These are phyloP conservation scores for Crotalus adamanteus DNA, from an alignment of 2,797 vertebrate genomes.

Conservation along the genomic window DNA sequence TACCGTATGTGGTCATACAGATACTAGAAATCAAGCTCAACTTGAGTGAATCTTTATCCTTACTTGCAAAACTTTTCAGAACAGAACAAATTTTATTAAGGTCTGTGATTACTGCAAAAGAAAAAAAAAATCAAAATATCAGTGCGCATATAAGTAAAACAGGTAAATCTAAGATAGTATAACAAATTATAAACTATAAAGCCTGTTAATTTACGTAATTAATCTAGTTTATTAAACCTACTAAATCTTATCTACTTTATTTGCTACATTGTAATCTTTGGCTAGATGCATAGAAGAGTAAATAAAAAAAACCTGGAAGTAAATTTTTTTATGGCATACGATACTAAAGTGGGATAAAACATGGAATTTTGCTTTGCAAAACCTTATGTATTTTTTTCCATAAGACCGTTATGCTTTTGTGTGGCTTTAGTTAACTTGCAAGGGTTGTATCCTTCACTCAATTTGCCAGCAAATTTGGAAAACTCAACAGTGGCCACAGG, in stretches of 20 bases:
- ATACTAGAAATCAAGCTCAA: not conserved
- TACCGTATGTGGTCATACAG: not conserved
- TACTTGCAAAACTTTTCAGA: not conserved
- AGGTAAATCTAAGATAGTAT: not conserved
- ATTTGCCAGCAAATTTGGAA: too few species aligned
- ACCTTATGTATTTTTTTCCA: not conserved
- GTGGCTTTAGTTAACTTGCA: not conserved
- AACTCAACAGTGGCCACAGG: too few species aligned
- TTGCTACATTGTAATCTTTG: not conserved
- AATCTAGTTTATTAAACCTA: not conserved
- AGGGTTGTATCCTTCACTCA: not conserved
- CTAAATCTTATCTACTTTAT: not conserved
- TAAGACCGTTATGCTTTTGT: not conserved
- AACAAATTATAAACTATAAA: not conserved
- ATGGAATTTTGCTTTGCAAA: not conserved
- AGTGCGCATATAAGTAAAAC: not conserved
- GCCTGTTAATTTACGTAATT: not conserved
- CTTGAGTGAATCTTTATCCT: not conserved
- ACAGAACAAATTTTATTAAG: not conserved
- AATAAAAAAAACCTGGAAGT: not conserved
- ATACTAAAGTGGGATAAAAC: not conserved
- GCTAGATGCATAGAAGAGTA: not conserved
- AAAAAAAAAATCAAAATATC: not conserved
- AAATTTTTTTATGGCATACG: not conserved
- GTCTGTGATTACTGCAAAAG: not conserved